Percentiles rank a stretch among this genome's conserved stretches.
phyloP scores from a whole-genome alignment of 37 sponge, comb jelly and placozoan genomes.

The Diacarnus erythraeanus region DNA sequence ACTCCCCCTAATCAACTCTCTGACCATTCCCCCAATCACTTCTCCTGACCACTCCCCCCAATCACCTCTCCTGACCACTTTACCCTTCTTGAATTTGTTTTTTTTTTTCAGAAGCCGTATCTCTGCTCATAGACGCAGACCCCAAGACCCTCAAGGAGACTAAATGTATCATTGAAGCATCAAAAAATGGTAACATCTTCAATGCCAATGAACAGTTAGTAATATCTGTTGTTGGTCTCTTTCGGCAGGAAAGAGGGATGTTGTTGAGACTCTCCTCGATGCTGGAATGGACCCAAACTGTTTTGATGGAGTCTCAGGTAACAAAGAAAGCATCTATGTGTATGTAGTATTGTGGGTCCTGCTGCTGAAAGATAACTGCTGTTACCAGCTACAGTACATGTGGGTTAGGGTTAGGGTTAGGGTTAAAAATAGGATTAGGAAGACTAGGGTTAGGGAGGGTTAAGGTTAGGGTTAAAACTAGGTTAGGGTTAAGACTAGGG shows the following conservation, averaged over 20 bases:
- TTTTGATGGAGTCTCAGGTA: slow-evolving; percentile 32
- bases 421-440: too few relatives aligned
- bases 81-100: neutral
- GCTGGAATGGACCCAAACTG: slow-evolving; percentile 79
- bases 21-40: neutral
- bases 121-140: slow-evolving; percentile 77
- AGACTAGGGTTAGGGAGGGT: too few relatives aligned
- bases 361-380: too few relatives aligned
- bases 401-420: too few relatives aligned
- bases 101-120: slow-evolving; percentile 60
- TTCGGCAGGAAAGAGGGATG: slow-evolving; percentile 45
- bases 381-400: too few relatives aligned
- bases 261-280: slow-evolving; percentile 71
- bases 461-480: too few relatives aligned
- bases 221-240: slow-evolving; percentile 4
- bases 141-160: slow-evolving; percentile 23
- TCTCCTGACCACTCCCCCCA: neutral
- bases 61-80: neutral
- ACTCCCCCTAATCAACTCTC: neutral
- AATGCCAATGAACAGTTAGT: too few relatives aligned
- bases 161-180: slow-evolving; percentile 54
- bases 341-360: too few relatives aligned
- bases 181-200: slow-evolving; percentile 38
- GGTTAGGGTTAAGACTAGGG: too few relatives aligned
- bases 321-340: too few relatives aligned